phyloP scores from a whole-genome alignment of 2,888 invertebrate genomes.

The Taenaris catops region DNA sequence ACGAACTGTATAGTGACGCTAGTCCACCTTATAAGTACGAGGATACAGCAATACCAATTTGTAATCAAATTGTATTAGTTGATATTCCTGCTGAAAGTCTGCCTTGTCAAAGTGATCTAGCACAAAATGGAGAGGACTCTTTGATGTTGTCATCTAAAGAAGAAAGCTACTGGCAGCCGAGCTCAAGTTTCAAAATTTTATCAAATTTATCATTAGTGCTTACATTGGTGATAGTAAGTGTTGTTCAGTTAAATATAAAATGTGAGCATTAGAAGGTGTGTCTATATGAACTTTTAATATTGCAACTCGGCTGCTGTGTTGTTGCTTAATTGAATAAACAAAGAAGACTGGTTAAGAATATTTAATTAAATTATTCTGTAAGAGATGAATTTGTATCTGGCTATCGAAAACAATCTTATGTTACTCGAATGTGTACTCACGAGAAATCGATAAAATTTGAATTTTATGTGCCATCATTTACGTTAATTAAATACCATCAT shows the following conservation, averaged over 20 bases:
- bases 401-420: too few species aligned
- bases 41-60: conserved; percentile 41
- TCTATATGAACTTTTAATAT: conserved; percentile 18
- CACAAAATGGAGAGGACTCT: conserved; percentile 60
- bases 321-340: conserved; percentile 32
- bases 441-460: too few species aligned
- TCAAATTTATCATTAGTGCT: conserved; percentile 39
- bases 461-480: too few species aligned
- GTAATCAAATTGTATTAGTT: conserved; percentile 46
- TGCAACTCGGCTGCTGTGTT: conserved; percentile 11
- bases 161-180: conserved; percentile 56
- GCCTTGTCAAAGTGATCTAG: conserved; percentile 47
- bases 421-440: too few species aligned
- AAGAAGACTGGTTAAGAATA: conserved; percentile 63
- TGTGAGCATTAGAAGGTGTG: not conserved
- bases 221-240: conserved; percentile 33
- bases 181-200: conserved; percentile 36
- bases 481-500: too few species aligned
- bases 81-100: conserved; percentile 50
- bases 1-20: conserved; percentile 39
- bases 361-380: conserved; percentile 47
- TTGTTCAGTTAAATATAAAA: conserved; percentile 24
- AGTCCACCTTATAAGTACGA: conserved; percentile 44
- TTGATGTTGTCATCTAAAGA: conserved; percentile 68
- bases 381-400: conserved; percentile 11